phyloP scores from a whole-genome alignment of 2,888 invertebrate genomes.

The Hypomecis punctinalis region DNA sequence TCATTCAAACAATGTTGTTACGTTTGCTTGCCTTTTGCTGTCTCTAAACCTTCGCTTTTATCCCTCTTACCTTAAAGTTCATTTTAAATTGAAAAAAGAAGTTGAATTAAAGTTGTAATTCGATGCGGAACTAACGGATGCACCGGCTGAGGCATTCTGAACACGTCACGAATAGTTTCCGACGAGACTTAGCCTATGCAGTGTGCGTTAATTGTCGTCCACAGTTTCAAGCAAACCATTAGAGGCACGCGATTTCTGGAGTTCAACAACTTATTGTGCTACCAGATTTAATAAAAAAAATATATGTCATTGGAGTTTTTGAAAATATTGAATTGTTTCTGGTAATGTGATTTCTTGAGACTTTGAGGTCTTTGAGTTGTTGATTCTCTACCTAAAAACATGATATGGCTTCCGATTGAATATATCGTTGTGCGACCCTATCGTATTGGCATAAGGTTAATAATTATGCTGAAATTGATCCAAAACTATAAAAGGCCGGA shows the following conservation, averaged over 20 bases:
- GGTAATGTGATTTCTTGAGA: too few relatives aligned
- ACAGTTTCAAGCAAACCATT: slow-evolving; percentile 50
- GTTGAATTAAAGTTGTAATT: slow-evolving; percentile 45
- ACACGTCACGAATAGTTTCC: slow-evolving; percentile 74
- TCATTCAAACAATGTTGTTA: slow-evolving; percentile 36
- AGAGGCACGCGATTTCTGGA: slow-evolving; percentile 52
- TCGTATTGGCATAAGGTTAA: too few relatives aligned
- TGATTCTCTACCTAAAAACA: too few relatives aligned
- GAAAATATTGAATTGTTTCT: too few relatives aligned
- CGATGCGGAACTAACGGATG: slow-evolving; percentile 76
- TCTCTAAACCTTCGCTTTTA: slow-evolving; percentile 32
- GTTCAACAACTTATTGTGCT: slow-evolving; percentile 21
- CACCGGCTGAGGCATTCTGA: slow-evolving; percentile 64
- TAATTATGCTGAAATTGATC: too few relatives aligned
- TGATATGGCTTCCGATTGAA: too few relatives aligned
- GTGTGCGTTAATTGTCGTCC: slow-evolving; percentile 67
- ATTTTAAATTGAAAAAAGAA: slow-evolving; percentile 40
- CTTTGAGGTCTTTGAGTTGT: too few relatives aligned
- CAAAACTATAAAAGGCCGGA: too few relatives aligned
- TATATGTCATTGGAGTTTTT: not conserved
- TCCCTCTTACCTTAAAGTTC: slow-evolving; percentile 37
- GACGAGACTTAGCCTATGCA: slow-evolving; percentile 64
- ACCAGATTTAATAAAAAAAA: slow-evolving; percentile 3
- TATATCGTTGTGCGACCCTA: too few relatives aligned
- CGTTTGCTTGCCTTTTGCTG: not conserved